Conservation (phyloP, 1,140 invertebrate genomes). For the Lamellibrachia luymesi region DNA sequence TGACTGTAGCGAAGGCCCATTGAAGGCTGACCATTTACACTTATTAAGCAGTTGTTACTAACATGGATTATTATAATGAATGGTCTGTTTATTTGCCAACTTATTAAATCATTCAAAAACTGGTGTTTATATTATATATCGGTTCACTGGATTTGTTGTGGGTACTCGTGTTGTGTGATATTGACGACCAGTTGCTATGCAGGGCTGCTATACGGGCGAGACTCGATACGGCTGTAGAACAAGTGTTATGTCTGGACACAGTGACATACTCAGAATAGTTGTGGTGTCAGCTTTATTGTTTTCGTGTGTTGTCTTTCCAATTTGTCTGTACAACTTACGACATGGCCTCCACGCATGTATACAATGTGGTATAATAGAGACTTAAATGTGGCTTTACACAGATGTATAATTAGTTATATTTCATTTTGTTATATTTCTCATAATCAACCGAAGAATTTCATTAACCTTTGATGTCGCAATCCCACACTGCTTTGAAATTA, state of each 20-base stretch:
- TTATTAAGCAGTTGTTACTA: not conserved
- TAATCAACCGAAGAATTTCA: not conserved
- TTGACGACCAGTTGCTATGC: not conserved
- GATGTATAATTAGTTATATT: not conserved
- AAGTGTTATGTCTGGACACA: not conserved
- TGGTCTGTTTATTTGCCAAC: not conserved
- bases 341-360: not conserved
- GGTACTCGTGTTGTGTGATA: not conserved
- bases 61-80: not conserved
- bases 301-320: not conserved
- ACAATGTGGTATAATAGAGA: not conserved
- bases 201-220: not conserved
- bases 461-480: not conserved
- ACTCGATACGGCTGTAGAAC: too few species aligned
- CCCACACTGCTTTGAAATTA: not conserved
- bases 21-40: not conserved
- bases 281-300: not conserved
- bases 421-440: not conserved
- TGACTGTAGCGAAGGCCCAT: not conserved
- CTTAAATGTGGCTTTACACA: not conserved
- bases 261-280: not conserved
- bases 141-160: not conserved
- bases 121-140: not conserved
- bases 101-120: not conserved
- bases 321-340: not conserved